Percentiles rank a stretch among this genome's conserved stretches.
Conservation (phyloP, 2,113 vertebrate species). For the Prunella himalayana region DNA sequence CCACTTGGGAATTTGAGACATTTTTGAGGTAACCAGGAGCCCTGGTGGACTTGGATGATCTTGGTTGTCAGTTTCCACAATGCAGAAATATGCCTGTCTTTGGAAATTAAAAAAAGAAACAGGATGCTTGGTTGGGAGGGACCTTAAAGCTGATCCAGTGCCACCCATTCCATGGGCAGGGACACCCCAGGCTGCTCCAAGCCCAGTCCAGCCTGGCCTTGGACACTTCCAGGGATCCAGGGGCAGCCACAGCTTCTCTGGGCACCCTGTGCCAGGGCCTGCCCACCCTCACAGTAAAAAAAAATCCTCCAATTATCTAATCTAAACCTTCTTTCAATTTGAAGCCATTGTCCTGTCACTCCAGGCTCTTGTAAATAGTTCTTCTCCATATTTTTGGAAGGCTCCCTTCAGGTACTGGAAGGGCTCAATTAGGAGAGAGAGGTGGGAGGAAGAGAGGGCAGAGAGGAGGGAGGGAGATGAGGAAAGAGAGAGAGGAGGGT, state of each 20-base stretch:
- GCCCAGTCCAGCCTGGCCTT: fast-evolving
- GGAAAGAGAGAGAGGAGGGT: background rate
- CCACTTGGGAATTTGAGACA: background rate
- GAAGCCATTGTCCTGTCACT: background rate
- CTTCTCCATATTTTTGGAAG: background rate
- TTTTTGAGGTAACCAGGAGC: background rate
- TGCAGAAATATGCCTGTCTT: background rate
- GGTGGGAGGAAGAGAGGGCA: background rate
- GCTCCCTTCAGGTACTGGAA: background rate
- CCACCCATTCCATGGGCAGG: background rate
- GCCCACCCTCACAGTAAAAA: fast-evolving
- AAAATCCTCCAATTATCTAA: background rate
- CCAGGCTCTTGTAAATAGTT: background rate
- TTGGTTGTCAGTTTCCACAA: background rate
- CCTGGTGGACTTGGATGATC: background rate
- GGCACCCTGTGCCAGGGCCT: background rate
- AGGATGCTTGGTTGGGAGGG: background rate
- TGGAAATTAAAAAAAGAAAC: background rate
- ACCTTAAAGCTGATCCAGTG: background rate
- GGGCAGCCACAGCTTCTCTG: background rate
- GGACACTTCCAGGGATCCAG: background rate
- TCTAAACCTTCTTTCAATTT: background rate
- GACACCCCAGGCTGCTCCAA: background rate
- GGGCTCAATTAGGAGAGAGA: background rate
- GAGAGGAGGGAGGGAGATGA: background rate